Evolutionary conservation across 2,888 invertebrate species (phyloP).

Genomic region (Halictus quadricinctus): DNA sequence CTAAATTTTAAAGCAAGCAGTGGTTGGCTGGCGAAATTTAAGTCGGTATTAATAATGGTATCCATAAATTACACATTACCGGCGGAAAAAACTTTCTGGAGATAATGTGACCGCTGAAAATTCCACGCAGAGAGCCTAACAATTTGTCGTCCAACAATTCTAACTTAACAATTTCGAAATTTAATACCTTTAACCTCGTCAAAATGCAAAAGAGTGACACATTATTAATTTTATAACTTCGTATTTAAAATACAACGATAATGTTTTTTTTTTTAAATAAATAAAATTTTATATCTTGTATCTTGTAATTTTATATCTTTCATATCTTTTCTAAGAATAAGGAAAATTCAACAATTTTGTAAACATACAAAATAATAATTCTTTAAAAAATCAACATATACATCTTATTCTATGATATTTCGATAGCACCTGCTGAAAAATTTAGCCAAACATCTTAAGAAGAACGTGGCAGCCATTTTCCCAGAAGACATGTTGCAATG

Average conservation of each 20-base stretch:
- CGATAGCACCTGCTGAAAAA: too few species aligned
- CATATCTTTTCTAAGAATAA: too few species aligned
- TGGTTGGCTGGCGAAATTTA: conserved; percentile 55
- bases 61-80: not conserved
- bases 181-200: not conserved
- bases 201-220: not conserved
- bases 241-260: not conserved
- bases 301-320: too few species aligned
- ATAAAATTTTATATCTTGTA: too few species aligned
- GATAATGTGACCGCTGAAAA: not conserved
- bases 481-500: too few species aligned
- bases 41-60: conserved; percentile 10
- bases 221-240: not conserved
- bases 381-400: too few species aligned
- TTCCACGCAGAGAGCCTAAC: not conserved
- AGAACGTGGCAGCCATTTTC: too few species aligned
- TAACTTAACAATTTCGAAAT: not conserved
- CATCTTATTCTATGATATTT: too few species aligned
- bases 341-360: too few species aligned
- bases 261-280: too few species aligned
- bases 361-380: too few species aligned
- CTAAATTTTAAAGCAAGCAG: conserved; percentile 45
- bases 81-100: not conserved
- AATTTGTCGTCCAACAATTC: not conserved
- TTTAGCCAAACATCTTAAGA: too few species aligned